Conservation (phyloP, 2,113 vertebrate species). For the Machaerirhynchus nigripectus region DNA sequence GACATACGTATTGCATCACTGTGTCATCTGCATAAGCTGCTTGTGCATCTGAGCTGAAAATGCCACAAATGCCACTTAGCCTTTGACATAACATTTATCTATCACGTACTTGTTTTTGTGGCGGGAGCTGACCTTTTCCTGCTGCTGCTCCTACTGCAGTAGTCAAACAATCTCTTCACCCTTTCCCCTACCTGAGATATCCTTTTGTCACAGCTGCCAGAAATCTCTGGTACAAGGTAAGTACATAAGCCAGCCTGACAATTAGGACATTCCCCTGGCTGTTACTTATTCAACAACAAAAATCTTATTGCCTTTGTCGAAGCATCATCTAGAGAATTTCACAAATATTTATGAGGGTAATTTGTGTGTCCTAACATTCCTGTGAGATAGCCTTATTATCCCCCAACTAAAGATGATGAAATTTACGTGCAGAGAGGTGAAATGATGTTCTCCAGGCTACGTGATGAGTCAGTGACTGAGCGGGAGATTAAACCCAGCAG, state of each 20-base stretch:
- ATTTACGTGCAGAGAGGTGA: background rate
- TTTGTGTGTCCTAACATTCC: background rate
- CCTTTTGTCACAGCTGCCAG: background rate
- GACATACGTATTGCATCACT: background rate
- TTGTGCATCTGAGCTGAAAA: background rate
- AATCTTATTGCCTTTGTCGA: background rate
- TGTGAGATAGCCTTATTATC: background rate
- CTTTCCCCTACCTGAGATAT: background rate
- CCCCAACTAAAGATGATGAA: background rate
- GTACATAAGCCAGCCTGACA: constrained; percentile 7
- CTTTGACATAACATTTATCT: background rate
- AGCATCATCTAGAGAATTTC: background rate
- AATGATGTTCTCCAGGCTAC: background rate
- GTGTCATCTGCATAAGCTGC: background rate
- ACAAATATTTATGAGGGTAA: background rate
- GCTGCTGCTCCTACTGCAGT: background rate
- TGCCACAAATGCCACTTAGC: background rate
- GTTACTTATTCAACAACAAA: background rate
- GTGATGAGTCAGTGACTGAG: constrained; percentile 37
- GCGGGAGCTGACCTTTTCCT: background rate
- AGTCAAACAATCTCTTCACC: background rate
- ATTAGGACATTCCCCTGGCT: constrained; percentile 3
- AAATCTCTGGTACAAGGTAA: background rate
- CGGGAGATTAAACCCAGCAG: constrained; percentile 24
- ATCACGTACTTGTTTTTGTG: background rate